Percentiles rank a stretch among this genome's conserved stretches.
Conservation (phyloP, 2,888 invertebrate species). For the Frankliniella intonsa region DNA sequence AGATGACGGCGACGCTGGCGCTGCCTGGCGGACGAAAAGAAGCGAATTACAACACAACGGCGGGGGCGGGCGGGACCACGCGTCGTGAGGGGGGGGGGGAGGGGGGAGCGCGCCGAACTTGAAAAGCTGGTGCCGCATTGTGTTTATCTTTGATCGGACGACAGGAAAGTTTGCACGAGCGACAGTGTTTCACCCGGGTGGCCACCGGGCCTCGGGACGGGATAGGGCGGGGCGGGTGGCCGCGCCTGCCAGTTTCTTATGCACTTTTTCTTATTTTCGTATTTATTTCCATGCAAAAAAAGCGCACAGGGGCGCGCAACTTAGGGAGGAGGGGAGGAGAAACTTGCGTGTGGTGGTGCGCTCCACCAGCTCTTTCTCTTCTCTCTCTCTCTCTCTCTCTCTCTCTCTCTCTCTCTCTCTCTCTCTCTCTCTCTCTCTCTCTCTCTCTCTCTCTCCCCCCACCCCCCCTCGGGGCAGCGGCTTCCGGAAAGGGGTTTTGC, state of each 20-base stretch:
- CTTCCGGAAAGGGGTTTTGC: background rate
- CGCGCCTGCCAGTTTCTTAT: background rate
- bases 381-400: background rate
- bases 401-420: background rate
- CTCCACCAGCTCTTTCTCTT: background rate
- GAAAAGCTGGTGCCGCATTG: background rate
- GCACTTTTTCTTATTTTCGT: background rate
- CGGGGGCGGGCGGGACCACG: no score
- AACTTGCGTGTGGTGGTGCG: background rate
- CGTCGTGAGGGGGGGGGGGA: background rate
- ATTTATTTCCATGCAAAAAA: background rate
- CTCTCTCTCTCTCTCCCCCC: background rate
- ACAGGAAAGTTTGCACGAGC: no score
- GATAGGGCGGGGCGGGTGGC: background rate
- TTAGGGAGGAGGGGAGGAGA: background rate
- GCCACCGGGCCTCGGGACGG: no score
- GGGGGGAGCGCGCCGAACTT: background rate
- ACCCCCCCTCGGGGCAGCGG: background rate
- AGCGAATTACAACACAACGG: no score
- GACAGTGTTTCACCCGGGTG: no score
- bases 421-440: background rate
- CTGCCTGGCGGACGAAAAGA: background rate
- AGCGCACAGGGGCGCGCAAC: background rate
- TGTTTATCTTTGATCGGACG: no score
- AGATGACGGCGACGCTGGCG: background rate